phyloP scores from a whole-genome alignment of 2,797 vertebrate species.

The Brotogeris chrysoptera region DNA sequence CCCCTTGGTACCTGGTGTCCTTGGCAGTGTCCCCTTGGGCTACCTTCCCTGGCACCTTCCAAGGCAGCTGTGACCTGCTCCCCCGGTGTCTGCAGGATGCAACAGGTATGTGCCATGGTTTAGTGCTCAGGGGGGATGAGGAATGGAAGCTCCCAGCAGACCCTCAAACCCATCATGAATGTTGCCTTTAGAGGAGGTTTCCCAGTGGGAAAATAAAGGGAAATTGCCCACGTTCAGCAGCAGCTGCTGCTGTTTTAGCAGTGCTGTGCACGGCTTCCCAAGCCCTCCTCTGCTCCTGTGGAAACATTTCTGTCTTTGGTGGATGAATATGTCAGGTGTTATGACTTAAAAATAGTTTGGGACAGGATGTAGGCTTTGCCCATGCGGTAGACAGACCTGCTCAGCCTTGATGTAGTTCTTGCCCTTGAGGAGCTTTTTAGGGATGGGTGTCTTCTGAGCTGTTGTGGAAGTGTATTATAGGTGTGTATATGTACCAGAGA shows the following conservation, averaged over 20 bases:
- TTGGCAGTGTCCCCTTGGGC: not conserved
- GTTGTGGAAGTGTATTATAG: not conserved
- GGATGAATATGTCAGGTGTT: not conserved
- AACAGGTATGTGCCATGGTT: not conserved
- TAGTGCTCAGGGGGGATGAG: rapidly evolving
- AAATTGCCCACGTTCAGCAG: not conserved
- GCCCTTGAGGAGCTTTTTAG: not conserved
- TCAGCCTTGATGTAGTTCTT: not conserved
- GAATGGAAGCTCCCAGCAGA: not conserved
- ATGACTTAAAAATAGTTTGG: not conserved
- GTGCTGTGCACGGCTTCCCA: not conserved
- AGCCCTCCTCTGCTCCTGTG: not conserved
- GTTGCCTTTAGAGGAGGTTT: not conserved
- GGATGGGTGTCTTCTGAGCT: not conserved
- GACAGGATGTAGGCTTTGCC: not conserved
- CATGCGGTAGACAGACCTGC: not conserved
- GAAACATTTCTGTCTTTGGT: not conserved
- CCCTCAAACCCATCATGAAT: rapidly evolving
- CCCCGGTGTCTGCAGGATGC: rapidly evolving
- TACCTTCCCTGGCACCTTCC: not conserved
- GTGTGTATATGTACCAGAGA: rapidly evolving
- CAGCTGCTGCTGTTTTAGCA: not conserved
- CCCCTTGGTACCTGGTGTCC: not conserved
- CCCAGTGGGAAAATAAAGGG: conserved; percentile 7
- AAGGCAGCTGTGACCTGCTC: not conserved